Conservation (phyloP, 2,797 vertebrate species). For the Schizothorax lantsangensis region DNA sequence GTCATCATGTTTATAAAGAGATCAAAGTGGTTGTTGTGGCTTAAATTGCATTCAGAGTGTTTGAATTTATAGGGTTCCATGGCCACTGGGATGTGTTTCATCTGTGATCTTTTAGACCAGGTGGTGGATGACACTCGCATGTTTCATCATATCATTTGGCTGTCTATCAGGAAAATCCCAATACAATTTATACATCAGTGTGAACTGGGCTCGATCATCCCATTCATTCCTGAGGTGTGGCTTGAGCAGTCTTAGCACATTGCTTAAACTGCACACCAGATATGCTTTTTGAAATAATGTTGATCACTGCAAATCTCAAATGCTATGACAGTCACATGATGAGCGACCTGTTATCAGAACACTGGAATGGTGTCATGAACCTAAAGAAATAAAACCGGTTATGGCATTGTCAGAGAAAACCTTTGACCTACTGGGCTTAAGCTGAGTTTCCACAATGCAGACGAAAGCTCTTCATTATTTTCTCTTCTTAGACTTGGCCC, state of each 20-base stretch:
- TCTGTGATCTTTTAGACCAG: constrained; percentile 50
- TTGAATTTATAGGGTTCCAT: constrained; percentile 29
- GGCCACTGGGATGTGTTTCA: constrained; percentile 36
- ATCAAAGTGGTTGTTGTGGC: constrained; percentile 54
- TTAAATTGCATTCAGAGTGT: constrained; percentile 47
- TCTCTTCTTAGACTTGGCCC: constrained; percentile 31
- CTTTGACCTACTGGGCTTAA: constrained; percentile 16
- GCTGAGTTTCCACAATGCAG: constrained; percentile 2
- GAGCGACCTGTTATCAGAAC: neutral
- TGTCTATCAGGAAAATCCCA: neutral
- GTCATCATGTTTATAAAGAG: constrained; percentile 58
- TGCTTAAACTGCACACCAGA: neutral
- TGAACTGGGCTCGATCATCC: neutral
- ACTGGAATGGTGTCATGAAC: constrained; percentile 23
- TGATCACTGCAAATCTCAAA: neutral
- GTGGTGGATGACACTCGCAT: neutral
- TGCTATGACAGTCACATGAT: neutral
- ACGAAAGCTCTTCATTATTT: constrained; percentile 40
- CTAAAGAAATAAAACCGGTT: constrained; percentile 29
- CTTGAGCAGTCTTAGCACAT: constrained; percentile 17
- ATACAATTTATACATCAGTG: neutral
- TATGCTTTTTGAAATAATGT: neutral
- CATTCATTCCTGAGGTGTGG: constrained; percentile 1
- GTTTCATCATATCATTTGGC: constrained; percentile 19
- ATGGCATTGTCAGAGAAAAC: constrained; percentile 32